Percentiles rank a stretch among this genome's conserved stretches.
Conservation (phyloP, 2,888 invertebrate genomes). For the Trachelus tabidus region DNA sequence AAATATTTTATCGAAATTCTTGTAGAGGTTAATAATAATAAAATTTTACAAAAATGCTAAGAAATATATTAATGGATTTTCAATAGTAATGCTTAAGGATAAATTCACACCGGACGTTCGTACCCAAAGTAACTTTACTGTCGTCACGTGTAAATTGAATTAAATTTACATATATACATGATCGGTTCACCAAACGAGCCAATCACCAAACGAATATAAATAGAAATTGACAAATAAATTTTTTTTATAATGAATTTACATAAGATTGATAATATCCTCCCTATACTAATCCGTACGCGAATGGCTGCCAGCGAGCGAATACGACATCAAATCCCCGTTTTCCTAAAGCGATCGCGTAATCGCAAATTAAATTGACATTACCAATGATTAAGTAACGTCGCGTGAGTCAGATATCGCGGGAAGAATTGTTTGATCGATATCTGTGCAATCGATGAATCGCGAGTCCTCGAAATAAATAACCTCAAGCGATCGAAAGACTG, state of each 20-base stretch:
- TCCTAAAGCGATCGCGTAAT: background rate
- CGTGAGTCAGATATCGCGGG: background rate
- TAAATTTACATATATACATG: background rate
- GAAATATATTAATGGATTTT: no score
- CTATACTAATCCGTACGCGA: background rate
- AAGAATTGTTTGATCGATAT: background rate
- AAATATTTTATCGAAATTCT: background rate
- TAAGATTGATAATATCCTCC: background rate
- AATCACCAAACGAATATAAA: background rate
- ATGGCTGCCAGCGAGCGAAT: background rate
- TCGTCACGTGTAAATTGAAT: background rate
- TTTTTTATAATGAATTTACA: background rate
- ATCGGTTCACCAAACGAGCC: background rate
- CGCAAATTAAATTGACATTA: background rate
- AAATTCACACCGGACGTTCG: background rate
- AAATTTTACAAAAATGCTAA: no score
- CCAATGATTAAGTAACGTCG: background rate
- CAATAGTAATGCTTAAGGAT: background rate
- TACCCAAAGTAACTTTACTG: background rate
- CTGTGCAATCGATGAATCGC: background rate
- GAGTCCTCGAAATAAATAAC: background rate
- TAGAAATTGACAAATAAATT: background rate
- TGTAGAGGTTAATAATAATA: constrained; percentile 26
- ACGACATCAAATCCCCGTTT: background rate
- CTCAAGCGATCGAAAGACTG: background rate